phyloP scores from a whole-genome alignment of 2,113 vertebrate species.

The Ammospiza nelsoni region DNA sequence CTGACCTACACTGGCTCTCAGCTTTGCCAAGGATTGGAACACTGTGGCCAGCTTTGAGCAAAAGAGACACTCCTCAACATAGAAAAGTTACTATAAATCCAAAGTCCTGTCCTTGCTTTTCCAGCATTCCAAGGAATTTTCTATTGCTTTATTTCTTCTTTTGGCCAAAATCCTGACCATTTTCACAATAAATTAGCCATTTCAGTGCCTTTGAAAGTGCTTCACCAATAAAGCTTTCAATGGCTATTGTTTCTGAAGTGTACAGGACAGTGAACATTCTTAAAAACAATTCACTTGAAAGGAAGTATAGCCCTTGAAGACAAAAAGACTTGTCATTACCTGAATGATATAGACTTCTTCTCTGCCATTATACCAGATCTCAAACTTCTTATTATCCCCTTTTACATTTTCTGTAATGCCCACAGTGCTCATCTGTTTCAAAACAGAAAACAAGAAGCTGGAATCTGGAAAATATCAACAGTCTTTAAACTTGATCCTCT shows the following conservation, averaged over 20 bases:
- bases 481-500: not conserved
- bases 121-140: not conserved
- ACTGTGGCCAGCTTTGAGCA: not conserved
- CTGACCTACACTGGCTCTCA: not conserved
- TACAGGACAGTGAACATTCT: not conserved
- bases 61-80: not conserved
- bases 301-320: not conserved
- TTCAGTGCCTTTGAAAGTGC: not conserved
- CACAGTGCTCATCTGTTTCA: constrained; percentile 88
- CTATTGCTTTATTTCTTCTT: not conserved
- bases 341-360: constrained; percentile 96
- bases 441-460: constrained; percentile 34
- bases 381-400: constrained; percentile 93
- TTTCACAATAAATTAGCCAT: not conserved
- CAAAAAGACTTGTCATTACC: constrained; percentile 70
- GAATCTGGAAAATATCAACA: not conserved
- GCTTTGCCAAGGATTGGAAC: not conserved
- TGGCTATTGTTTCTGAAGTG: not conserved
- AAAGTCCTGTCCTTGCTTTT: not conserved
- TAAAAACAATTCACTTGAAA: not conserved
- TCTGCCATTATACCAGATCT: constrained; percentile 92
- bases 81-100: not conserved
- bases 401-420: constrained; percentile 94
- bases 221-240: not conserved
- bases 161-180: not conserved